Conservation (phyloP, 2,888 invertebrate species). For the Melinopterus prodromus region DNA sequence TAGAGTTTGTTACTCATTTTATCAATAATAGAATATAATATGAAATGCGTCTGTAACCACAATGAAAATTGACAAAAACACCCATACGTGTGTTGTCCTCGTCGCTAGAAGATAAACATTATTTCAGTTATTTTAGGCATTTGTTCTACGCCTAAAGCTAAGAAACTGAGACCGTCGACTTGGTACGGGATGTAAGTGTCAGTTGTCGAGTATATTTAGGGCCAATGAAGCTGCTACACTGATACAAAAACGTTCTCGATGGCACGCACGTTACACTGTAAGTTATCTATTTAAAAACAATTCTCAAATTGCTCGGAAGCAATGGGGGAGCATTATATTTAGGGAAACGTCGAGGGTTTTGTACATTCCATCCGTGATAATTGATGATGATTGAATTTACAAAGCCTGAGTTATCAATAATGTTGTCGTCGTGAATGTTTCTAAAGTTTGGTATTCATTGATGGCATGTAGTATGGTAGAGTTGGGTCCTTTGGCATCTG, state of each 20-base stretch:
- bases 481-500: too few relatives aligned
- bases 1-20: too few relatives aligned
- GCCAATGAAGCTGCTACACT: background rate
- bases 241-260: background rate
- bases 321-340: background rate
- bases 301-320: background rate
- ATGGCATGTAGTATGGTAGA: too few relatives aligned
- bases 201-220: background rate
- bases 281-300: constrained; percentile 4
- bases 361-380: background rate
- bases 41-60: background rate
- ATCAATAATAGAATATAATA: too few relatives aligned
- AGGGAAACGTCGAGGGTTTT: background rate
- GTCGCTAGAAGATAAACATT: background rate
- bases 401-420: background rate
- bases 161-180: background rate
- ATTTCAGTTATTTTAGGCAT: background rate
- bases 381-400: background rate
- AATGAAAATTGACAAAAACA: background rate
- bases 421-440: background rate
- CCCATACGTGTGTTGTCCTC: background rate
- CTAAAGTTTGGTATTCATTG: background rate
- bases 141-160: background rate
- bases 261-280: background rate
- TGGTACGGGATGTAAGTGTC: background rate